Evolutionary conservation across 2,113 vertebrate genomes (phyloP).

Genomic region (Xerus inauris): DNA sequence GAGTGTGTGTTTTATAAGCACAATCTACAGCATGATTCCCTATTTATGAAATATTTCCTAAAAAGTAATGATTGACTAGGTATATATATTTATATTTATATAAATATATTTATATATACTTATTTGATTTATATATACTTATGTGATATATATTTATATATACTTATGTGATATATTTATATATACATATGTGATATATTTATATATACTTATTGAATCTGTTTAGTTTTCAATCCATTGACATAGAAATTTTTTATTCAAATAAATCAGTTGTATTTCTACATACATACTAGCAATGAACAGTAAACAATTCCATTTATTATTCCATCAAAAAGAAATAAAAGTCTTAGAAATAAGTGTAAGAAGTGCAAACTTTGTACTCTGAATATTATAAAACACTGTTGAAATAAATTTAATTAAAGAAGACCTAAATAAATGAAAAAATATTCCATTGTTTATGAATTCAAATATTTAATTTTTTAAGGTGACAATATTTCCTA

Average conservation of each 20-base stretch:
- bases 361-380: neutral
- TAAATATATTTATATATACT: too few species aligned
- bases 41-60: too few species aligned
- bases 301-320: neutral
- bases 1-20: too few species aligned
- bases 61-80: too few species aligned
- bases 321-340: neutral
- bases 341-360: neutral
- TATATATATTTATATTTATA: too few species aligned
- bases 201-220: neutral
- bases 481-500: neutral
- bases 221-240: neutral
- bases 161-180: too few species aligned
- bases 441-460: neutral
- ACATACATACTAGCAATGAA: neutral
- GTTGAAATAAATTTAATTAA: neutral
- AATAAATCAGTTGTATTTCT: neutral
- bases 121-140: too few species aligned
- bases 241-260: neutral
- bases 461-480: neutral
- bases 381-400: neutral
- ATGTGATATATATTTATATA: too few species aligned
- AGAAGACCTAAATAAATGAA: neutral
- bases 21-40: too few species aligned
- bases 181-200: neutral